Evolutionary conservation across 2,113 vertebrate genomes (phyloP).

Genomic region (Cyphomyrus discorhynchus): DNA sequence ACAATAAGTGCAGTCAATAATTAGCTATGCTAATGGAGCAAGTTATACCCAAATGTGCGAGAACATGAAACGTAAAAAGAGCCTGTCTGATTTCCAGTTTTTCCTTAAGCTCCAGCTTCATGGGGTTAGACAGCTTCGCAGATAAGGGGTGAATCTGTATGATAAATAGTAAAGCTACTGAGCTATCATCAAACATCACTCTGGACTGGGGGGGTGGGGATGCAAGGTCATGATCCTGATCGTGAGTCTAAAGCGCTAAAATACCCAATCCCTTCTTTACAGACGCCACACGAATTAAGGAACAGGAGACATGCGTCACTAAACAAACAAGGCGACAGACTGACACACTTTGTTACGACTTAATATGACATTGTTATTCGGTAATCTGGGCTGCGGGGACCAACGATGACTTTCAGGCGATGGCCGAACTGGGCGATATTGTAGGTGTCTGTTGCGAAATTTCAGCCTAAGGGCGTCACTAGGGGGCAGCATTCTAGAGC

Average conservation of each 20-base stretch:
- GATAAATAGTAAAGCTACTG: not conserved
- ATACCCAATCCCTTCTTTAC: not conserved
- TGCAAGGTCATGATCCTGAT: not conserved
- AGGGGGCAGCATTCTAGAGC: not conserved
- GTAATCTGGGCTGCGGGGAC: not conserved
- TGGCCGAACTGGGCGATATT: not conserved
- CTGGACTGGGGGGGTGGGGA: not conserved
- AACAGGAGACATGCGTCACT: not conserved
- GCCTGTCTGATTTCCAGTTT: not conserved
- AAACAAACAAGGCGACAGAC: not conserved
- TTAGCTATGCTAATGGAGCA: not conserved
- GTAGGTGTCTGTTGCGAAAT: not conserved
- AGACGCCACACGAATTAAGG: not conserved
- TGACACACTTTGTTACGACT: not conserved
- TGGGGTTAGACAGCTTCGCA: not conserved
- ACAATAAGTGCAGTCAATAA: not conserved
- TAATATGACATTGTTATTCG: not conserved
- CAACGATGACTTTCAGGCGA: not conserved
- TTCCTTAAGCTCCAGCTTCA: not conserved
- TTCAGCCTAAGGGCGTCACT: not conserved
- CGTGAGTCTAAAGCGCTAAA: not conserved
- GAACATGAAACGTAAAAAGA: not conserved
- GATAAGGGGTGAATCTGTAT: not conserved
- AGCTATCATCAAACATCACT: not conserved
- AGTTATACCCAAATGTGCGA: not conserved